Evolutionary conservation across 2,888 invertebrate species (phyloP).

Genomic region (Conistra vaccinii): DNA sequence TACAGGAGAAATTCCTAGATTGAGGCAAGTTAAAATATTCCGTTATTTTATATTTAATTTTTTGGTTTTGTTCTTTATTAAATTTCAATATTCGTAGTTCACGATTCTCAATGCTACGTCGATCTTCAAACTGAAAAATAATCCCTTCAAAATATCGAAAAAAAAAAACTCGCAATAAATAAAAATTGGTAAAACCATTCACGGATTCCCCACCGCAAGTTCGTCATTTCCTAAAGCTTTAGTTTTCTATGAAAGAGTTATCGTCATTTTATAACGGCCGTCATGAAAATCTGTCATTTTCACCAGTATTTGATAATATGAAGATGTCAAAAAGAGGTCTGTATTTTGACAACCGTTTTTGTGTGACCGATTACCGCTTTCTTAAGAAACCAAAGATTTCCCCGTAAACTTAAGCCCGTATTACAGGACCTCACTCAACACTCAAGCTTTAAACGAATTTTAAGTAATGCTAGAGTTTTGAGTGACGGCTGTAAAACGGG

Average conservation of each 20-base stretch:
- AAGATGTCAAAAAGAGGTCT: too few species aligned
- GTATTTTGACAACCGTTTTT: background rate
- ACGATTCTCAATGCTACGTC: background rate
- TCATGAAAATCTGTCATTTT: too few species aligned
- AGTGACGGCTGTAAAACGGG: too few species aligned
- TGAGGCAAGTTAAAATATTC: background rate
- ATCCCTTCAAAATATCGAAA: background rate
- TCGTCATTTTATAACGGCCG: too few species aligned
- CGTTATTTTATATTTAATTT: background rate
- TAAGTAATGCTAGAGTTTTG: too few species aligned
- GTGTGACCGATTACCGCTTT: background rate
- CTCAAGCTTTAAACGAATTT: too few species aligned
- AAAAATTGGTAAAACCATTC: background rate
- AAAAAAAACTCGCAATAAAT: background rate
- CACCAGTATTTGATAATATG: background rate
- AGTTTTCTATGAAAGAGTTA: background rate
- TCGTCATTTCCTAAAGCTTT: background rate
- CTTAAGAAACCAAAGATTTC: background rate
- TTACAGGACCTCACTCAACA: too few species aligned
- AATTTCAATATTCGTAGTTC: background rate
- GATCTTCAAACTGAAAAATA: background rate
- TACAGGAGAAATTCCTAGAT: too few species aligned
- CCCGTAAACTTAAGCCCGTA: too few species aligned
- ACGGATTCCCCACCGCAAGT: background rate
- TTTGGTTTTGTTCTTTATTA: background rate